These are phyloP conservation scores for Perdita meconis DNA, from an alignment of 2,888 invertebrate genomes.

Conservation along the genomic window DNA sequence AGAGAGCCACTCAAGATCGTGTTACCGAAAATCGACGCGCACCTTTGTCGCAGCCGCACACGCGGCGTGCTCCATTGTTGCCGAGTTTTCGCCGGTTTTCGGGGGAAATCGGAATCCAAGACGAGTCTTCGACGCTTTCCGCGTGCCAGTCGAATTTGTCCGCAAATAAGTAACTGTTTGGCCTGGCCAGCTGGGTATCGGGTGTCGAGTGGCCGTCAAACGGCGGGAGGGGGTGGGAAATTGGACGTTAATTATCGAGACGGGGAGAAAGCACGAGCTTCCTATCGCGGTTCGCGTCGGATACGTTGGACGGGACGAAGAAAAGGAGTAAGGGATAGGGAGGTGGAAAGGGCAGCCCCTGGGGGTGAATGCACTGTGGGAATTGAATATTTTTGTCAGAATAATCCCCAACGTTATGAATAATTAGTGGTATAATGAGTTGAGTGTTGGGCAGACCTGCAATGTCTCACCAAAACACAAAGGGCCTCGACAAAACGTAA, in stretches of 20 bases:
- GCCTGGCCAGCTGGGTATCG: constrained; percentile 28
- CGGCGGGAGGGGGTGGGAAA: too few relatives aligned
- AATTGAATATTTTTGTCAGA: constrained; percentile 78
- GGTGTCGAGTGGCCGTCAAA: too few relatives aligned
- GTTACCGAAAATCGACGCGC: constrained; percentile 84
- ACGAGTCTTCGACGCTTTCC: constrained; percentile 47
- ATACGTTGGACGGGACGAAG: constrained; percentile 30
- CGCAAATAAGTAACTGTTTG: constrained; percentile 24
- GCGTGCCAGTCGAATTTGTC: constrained; percentile 23
- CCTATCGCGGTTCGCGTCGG: constrained; percentile 9
- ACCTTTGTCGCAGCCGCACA: constrained; percentile 71
- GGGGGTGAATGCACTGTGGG: constrained; percentile 68
- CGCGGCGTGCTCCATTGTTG: constrained; percentile 64
- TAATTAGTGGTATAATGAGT: constrained; percentile 84
- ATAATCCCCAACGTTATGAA: constrained; percentile 80
- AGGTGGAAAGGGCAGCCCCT: constrained; percentile 28
- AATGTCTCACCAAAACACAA: constrained; percentile 83
- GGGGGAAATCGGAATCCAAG: constrained; percentile 46
- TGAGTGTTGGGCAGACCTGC: constrained; percentile 83
- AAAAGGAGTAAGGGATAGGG: constrained; percentile 39
- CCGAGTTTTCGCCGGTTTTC: constrained; percentile 46
- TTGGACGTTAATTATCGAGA: constrained; percentile 33
- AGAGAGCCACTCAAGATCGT: constrained; percentile 83
- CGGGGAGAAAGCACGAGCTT: constrained; percentile 17
- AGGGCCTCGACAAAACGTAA: constrained; percentile 77